Percentiles rank a stretch among this genome's conserved stretches.
Conservation (phyloP, 2,113 vertebrate genomes). For the Chrysemys picta region DNA sequence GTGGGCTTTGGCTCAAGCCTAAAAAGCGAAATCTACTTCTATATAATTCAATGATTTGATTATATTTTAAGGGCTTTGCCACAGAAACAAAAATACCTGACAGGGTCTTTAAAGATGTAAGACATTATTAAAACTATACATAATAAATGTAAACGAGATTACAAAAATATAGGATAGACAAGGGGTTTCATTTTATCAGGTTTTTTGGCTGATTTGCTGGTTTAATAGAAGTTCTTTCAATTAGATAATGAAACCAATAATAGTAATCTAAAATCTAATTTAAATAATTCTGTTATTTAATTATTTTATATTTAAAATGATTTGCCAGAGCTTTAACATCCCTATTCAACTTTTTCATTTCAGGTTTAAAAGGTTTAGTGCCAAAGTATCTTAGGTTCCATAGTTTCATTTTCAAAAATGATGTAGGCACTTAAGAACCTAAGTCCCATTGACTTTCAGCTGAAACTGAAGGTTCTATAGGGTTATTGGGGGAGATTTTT, state of each 20-base stretch:
- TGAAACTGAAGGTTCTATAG: background rate
- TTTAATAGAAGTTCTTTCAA: background rate
- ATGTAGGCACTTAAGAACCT: background rate
- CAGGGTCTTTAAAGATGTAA: background rate
- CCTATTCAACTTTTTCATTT: background rate
- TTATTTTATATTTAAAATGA: background rate
- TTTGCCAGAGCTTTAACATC: background rate
- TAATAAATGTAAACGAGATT: background rate
- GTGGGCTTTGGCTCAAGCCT: background rate
- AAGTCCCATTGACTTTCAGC: background rate
- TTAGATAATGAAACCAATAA: background rate
- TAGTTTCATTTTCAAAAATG: background rate
- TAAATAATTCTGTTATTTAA: background rate
- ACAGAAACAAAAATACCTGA: background rate
- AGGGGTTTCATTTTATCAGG: background rate
- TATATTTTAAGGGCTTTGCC: background rate
- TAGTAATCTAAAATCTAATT: background rate
- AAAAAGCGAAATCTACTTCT: background rate
- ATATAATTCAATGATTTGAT: background rate
- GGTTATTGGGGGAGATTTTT: background rate
- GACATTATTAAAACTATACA: background rate
- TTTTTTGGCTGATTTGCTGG: background rate
- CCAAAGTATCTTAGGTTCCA: background rate
- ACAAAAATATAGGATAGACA: background rate
- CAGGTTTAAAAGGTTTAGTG: background rate